phyloP scores from a whole-genome alignment of 2,888 invertebrate genomes.

The Amiota minor region DNA sequence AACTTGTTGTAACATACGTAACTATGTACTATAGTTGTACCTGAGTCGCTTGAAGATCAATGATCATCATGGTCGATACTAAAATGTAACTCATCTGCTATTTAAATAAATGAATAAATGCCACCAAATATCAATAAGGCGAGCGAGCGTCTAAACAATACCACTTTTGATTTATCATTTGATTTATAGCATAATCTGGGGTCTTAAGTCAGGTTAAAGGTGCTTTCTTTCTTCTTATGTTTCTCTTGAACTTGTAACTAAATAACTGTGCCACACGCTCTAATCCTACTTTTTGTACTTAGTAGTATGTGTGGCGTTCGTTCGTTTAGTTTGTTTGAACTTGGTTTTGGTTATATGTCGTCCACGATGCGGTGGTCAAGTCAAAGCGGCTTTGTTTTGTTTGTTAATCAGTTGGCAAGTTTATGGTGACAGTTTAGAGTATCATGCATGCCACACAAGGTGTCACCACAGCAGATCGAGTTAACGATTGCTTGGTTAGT shows the following conservation, averaged over 20 bases:
- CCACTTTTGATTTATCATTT: slow-evolving; percentile 8
- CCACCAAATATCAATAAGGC: slow-evolving; percentile 58
- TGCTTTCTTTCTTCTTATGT: slow-evolving; percentile 46
- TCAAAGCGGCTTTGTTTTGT: slow-evolving; percentile 62
- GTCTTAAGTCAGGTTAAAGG: not conserved
- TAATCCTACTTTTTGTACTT: slow-evolving; percentile 44
- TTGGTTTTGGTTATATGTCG: not conserved
- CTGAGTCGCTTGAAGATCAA: not conserved
- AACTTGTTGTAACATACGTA: not conserved
- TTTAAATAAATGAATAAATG: slow-evolving; percentile 61
- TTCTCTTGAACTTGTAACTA: slow-evolving; percentile 49
- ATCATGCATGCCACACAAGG: slow-evolving; percentile 57
- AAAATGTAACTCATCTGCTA: slow-evolving; percentile 39
- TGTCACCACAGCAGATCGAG: slow-evolving; percentile 31
- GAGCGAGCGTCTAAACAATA: slow-evolving; percentile 40
- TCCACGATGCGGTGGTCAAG: not conserved
- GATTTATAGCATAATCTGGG: not conserved
- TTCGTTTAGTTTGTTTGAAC: not conserved
- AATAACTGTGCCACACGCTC: slow-evolving; percentile 31
- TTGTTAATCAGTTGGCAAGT: slow-evolving; percentile 68
- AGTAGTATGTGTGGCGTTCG: slow-evolving; percentile 26
- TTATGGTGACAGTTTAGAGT: slow-evolving; percentile 66
- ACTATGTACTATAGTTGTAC: too few species aligned
- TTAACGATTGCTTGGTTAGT: slow-evolving; percentile 23
- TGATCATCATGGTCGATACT: slow-evolving; percentile 3